Base-by-base conservation (phyloP, 2,797 vertebrate species). In the Apogon hyalosoma region DNA sequence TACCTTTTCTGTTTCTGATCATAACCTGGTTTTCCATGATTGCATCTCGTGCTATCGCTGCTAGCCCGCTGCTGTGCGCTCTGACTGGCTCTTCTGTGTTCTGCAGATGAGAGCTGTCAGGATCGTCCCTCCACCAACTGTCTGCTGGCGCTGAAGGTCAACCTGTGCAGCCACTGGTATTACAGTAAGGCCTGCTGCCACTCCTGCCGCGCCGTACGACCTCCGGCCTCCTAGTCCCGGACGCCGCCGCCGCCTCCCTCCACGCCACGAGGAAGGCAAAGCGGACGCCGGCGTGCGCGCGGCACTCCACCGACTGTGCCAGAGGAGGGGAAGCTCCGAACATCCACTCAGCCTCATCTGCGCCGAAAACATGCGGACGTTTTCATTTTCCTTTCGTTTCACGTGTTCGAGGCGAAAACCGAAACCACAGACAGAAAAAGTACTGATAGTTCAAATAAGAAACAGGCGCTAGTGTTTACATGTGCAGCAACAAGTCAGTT, bases 111-210 rank as follows among this genome's bases (percentile, higher is more conserved):
- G 92, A 97, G 95, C 93, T 99, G 98, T 79, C 97, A 98, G 91
- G 97, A 99, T 84, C 96, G 97, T 54, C 94, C 96, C 1, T 96
- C 95, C 70, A 97, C 96, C 76, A 99, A 99, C 94, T 99, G 98
- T 1, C 94, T 95, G 13, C 89, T 99, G 93, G 98, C 97, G 12
- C 95, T 98, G 89, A 99, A 97, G 88, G 97, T 99, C 58, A 99
- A 97, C 90, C 94, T 99, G 74, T 99, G 98, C 83, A 94, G 96
- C 84, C 97, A 99, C 90, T 99, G 98, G 98, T 98, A 98, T 92
- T 99, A 99, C 92, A 98, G 97, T 90, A 99, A 97, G 87, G 97
- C 97, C 60, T 99, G 98, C 92, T 99, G 98, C 90, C 94, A 96
- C 73, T 97, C 97, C 80, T 99, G 98, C 92, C 90, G 96, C 0